Evolutionary conservation across 2,797 vertebrate species (phyloP), one percentile per base, ranked within the genome.

Genomic region (Enteromius viviparus): DNA sequence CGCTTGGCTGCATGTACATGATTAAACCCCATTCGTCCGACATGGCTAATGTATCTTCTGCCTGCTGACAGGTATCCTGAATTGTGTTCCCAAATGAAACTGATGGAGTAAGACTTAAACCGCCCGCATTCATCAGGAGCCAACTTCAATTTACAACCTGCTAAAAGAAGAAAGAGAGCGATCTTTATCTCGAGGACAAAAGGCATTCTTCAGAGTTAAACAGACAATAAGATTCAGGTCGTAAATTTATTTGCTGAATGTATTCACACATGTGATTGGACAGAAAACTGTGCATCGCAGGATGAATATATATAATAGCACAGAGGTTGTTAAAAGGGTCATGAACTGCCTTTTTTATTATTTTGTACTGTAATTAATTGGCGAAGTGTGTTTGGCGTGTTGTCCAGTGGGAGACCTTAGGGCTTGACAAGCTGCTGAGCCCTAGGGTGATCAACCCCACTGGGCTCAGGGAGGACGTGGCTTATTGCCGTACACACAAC

Each of bases 1-100:
- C 87, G 84, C 83, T 78, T 15, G 84, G 86, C 84, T 87, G 83
- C 65, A 81, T 85, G 89, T 89, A 84, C 76, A 89, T 85, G 86
- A 80, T 76, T 65, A 66, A 74, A 53, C 14, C 34, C 6, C 53
- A 53, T 88, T 81, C 37, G 10, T n/a, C 8, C 9, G 76, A 78
- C 81, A 72, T 80, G 84, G 32, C 81, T 81, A 86, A 88, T 72
- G 64, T 19, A 45, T 11, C 83, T 80, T 87, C 65, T 76, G 82
- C 14, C 47, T 32, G 53, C 58, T 26, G 49, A 51, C 40, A 64
- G 37, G 10, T 66, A 66, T 32, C 60, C 19, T 74, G 86, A 51
- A 47, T 60, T 80, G 64, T 64, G 47, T 76, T 23, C 23, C 77
- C 76, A 78, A 77, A n/a, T 76, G 29, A 83, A 87, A 83, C 80